Percentiles rank a stretch among this genome's conserved stretches.
Conservation (phyloP, 2,797 vertebrate genomes). For the Coluber constrictor region DNA sequence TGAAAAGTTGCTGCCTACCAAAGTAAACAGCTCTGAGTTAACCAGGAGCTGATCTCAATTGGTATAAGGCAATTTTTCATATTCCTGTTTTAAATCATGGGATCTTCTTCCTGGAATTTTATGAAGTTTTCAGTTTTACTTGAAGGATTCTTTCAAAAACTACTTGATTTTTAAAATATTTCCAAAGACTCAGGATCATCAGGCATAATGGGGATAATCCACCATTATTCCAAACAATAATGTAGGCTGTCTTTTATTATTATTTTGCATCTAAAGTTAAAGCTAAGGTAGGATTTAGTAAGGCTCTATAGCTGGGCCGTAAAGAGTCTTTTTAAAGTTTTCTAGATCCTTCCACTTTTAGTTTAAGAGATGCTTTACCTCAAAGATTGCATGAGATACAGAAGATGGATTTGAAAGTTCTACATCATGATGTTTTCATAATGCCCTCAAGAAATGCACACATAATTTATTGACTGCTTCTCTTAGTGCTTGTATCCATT, state of each 20-base stretch:
- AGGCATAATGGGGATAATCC: not conserved
- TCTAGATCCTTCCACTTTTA: not conserved
- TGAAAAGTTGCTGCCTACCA: not conserved
- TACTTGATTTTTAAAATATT: not conserved
- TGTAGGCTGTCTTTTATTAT: not conserved
- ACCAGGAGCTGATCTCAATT: not conserved
- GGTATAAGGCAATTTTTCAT: not conserved
- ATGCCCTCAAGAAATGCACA: conserved; percentile 57
- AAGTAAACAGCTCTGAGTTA: not conserved
- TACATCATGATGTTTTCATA: conserved; percentile 21
- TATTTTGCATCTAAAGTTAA: not conserved
- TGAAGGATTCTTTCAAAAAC: not conserved
- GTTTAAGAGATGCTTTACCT: conserved; percentile 10
- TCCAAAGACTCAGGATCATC: not conserved
- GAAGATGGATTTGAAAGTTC: conserved; percentile 40
- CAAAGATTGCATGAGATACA: not conserved
- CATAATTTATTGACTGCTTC: conserved; percentile 55
- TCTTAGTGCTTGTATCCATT: conserved; percentile 32
- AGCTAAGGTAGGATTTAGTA: not conserved
- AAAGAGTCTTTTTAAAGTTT: conserved; percentile 4
- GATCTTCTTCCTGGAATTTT: not conserved
- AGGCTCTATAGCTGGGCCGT: not conserved
- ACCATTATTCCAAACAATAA: not conserved
- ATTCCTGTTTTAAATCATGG: not conserved
- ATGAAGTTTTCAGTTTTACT: not conserved